phyloP scores from a whole-genome alignment of 2,113 vertebrate genomes.

The Paedocypris sp. region DNA sequence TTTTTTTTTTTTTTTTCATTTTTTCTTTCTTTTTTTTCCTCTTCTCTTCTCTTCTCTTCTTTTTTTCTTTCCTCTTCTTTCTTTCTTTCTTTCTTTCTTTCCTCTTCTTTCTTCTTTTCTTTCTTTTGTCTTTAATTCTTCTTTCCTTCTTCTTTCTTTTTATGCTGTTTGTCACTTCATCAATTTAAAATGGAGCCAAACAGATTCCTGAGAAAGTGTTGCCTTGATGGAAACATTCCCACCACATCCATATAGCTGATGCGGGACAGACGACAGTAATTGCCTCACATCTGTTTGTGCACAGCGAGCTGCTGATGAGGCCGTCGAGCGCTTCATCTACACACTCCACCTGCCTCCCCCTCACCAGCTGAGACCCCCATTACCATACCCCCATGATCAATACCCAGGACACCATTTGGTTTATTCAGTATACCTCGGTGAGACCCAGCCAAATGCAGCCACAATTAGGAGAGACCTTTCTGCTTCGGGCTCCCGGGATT shows the following conservation, averaged over 20 bases:
- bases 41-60: too few species aligned
- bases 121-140: too few species aligned
- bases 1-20: too few species aligned
- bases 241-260: conserved; percentile 28
- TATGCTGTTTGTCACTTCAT: too few species aligned
- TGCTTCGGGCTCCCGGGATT: conserved; percentile 21
- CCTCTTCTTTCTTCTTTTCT: too few species aligned
- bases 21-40: too few species aligned
- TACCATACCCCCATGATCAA: conserved; percentile 53
- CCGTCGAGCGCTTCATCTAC: conserved; percentile 48
- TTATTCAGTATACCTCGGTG: conserved; percentile 36
- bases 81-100: too few species aligned
- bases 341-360: conserved; percentile 60
- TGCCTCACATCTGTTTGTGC: conserved; percentile 46
- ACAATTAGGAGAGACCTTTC: conserved; percentile 39
- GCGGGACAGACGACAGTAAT: conserved; percentile 38
- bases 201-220: conserved; percentile 3
- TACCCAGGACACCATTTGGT: conserved; percentile 44
- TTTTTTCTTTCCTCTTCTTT: too few species aligned
- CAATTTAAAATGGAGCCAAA: not conserved
- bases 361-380: conserved; percentile 58
- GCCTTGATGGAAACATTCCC: conserved; percentile 6
- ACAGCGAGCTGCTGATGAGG: conserved; percentile 55
- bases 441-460: conserved; percentile 14
- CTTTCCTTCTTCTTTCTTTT: too few species aligned